Conservation (phyloP, 2,113 vertebrate species). For the Pteronura brasiliensis region DNA sequence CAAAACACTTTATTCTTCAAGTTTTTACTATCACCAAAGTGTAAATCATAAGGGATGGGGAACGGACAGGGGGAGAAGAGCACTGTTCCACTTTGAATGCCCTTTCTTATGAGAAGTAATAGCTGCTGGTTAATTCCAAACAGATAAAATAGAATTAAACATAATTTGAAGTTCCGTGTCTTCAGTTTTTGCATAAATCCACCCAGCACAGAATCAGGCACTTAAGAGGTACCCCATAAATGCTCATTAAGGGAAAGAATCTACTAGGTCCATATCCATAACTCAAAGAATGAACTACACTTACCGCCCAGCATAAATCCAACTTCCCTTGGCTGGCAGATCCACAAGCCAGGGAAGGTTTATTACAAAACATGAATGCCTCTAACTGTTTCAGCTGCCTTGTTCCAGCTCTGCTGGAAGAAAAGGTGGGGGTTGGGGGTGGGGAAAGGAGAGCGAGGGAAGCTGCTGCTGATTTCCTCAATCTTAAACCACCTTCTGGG, state of each 20-base stretch:
- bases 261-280: neutral
- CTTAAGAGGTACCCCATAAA: neutral
- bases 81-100: neutral
- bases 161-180: neutral
- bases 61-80: rapidly evolving
- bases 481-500: neutral
- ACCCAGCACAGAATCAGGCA: neutral
- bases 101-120: neutral
- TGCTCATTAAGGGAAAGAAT: neutral
- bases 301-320: neutral
- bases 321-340: neutral
- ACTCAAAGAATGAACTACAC: neutral
- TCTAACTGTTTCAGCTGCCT: neutral
- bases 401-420: neutral
- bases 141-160: neutral
- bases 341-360: neutral
- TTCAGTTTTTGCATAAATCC: neutral
- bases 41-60: neutral
- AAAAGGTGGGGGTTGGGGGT: rapidly evolving
- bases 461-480: neutral
- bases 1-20: neutral
- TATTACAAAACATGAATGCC: neutral
- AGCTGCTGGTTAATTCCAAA: neutral
- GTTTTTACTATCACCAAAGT: neutral
- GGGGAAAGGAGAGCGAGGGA: neutral